Conservation (phyloP, 1,140 invertebrate species). For the Apis florea region DNA sequence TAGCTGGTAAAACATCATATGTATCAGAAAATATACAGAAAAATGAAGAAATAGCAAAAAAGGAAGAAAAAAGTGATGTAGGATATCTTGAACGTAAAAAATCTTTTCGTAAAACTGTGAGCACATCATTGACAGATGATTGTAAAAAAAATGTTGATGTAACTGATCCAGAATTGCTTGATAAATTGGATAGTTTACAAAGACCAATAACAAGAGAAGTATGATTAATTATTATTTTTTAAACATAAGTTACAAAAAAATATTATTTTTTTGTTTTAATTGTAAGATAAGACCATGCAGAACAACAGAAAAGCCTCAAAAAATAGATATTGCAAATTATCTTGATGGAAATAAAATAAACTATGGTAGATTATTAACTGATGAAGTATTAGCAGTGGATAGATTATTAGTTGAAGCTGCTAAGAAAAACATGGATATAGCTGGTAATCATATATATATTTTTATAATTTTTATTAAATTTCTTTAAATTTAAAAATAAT, state of each 20-base stretch:
- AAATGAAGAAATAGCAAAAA: constrained; percentile 78
- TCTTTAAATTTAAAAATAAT: constrained; percentile 20
- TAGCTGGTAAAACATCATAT: constrained; percentile 80
- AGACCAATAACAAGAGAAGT: constrained; percentile 85
- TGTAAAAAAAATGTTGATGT: constrained; percentile 82
- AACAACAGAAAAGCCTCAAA: constrained; percentile 64
- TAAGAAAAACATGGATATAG: constrained; percentile 91
- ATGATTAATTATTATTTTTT: constrained; percentile 47
- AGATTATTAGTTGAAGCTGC: constrained; percentile 88
- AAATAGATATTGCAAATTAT: constrained; percentile 81
- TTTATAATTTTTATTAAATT: not conserved
- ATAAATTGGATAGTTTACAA: constrained; percentile 83
- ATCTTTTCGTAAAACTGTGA: constrained; percentile 85
- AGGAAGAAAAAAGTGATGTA: constrained; percentile 68
- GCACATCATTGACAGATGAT: constrained; percentile 82
- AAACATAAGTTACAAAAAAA: not conserved
- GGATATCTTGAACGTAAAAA: constrained; percentile 81
- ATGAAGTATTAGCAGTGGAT: constrained; percentile 92
- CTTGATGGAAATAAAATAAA: constrained; percentile 88
- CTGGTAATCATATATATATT: constrained; percentile 81
- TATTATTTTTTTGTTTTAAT: not conserved
- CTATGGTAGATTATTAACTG: constrained; percentile 89
- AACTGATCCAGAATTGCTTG: constrained; percentile 85
- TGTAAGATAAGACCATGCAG: constrained; percentile 72
- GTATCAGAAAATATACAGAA: constrained; percentile 71